Percentiles rank a stretch among this genome's conserved stretches.
Evolutionary conservation across 2,888 invertebrate species (phyloP).

Genomic region (Bombylius major): DNA sequence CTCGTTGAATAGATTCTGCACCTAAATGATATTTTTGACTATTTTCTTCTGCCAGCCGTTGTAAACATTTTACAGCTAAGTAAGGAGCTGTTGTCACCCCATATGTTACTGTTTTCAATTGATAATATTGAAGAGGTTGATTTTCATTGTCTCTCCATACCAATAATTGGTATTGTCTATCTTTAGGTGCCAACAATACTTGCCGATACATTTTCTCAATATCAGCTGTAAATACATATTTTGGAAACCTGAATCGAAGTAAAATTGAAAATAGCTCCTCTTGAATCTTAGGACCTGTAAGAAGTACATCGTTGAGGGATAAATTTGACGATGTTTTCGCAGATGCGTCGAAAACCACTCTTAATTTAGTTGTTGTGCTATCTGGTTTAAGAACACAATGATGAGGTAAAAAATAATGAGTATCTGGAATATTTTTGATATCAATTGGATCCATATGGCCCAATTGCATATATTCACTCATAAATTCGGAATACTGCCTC

Average conservation of each 20-base stretch:
- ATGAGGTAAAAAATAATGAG: neutral
- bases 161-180: slow-evolving; percentile 14
- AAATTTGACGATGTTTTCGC: neutral
- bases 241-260: neutral
- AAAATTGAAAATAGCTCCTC: neutral
- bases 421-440: neutral
- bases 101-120: slow-evolving; percentile 12
- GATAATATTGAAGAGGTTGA: slow-evolving; percentile 6
- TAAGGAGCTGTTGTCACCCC: slow-evolving; percentile 10
- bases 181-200: slow-evolving; percentile 11
- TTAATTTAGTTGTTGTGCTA: neutral
- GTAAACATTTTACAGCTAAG: neutral
- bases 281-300: neutral
- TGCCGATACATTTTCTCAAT: slow-evolving; percentile 19
- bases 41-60: neutral
- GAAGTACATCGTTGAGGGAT: neutral
- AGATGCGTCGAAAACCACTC: neutral
- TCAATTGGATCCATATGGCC: neutral
- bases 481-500: neutral
- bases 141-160: slow-evolving; percentile 12
- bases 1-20: neutral
- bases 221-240: slow-evolving; percentile 10
- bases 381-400: neutral
- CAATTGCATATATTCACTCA: neutral
- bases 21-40: neutral